These are phyloP conservation scores for Chloroceryle aenea DNA, from an alignment of 2,113 vertebrate genomes.

Conservation along the genomic window DNA sequence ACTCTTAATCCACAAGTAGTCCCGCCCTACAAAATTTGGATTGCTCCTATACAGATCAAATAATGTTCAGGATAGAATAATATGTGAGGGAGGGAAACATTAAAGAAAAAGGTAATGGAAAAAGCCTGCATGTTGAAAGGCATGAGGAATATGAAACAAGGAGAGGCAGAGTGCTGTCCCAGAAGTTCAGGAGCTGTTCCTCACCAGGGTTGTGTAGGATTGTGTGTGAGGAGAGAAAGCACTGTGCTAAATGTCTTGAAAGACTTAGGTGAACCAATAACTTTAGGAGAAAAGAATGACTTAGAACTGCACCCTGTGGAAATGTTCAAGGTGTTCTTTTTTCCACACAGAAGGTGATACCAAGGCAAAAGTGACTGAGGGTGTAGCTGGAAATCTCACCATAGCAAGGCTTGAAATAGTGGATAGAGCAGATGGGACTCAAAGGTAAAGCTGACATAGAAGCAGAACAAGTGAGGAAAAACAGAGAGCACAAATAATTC, in stretches of 20 bases:
- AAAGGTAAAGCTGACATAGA: background rate
- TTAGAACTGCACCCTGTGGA: background rate
- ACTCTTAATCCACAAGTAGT: background rate
- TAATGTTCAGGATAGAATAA: background rate
- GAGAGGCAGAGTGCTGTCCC: background rate
- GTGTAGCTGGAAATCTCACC: background rate
- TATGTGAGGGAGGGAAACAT: background rate
- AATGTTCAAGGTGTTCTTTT: background rate
- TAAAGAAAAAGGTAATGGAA: constrained; percentile 23
- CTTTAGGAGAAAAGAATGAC: background rate
- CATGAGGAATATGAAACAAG: background rate
- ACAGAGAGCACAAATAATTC: background rate
- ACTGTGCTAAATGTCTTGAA: background rate
- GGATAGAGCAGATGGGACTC: background rate
- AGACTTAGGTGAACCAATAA: background rate
- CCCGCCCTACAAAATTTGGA: background rate
- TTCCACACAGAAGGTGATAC: background rate
- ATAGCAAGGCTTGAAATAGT: background rate
- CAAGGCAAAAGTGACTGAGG: background rate
- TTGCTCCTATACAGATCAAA: background rate
- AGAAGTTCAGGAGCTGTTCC: constrained; percentile 6
- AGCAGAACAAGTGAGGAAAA: background rate
- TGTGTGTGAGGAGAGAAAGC: background rate
- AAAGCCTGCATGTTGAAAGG: background rate
- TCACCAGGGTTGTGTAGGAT: background rate